Evolutionary conservation across 2,888 invertebrate species (phyloP), one percentile per base, ranked within the genome.

Genomic region (Myopa testacea): DNA sequence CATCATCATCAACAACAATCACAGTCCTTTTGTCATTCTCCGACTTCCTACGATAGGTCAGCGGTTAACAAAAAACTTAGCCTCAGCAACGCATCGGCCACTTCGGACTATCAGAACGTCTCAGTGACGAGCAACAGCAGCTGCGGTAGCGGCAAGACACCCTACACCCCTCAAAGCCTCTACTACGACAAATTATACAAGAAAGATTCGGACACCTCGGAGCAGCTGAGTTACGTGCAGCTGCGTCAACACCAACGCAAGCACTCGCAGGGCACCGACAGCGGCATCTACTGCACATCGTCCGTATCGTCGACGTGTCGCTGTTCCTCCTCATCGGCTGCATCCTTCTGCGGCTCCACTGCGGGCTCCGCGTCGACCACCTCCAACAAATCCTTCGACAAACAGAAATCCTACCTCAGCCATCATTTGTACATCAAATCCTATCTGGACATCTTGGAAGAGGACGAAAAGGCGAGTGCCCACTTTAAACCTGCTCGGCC

Each of bases 371-470:
- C 84, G 89, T 90, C 84, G 82, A 89, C 76, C 58, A 86, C 86
- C 65, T 86, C 88, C 7, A 84, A 83, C 60, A 87, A 86, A 65
- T 88, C 86, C 8, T 63, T 87, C 65, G 87, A 89, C 77, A 88
- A 88, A 63, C 89, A 90, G 78, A 89, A 88, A 63, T 86, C 89
- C 74, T 92, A 92, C 84, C 86, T 92, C 76, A 90, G 89, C 79
- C 90, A 91, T 81, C 91, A 92, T 82, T 86, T 92, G 77, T 90
- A 91, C 78, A 91, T 92, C 70, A 92, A 92, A 84, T 91, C 91
- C 2, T 91, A 91, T 83, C 84, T 92, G 80, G 90, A 90, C 71
- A 90, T 90, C 67, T 88, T 90, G 80, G 91, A 91, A 82, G 90
- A 90, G 60, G 91, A 91, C 85, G 87, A 87, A 75, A 87, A 87